These are phyloP conservation scores for Phoebastria nigripes DNA, from an alignment of 2,797 vertebrate genomes.

Conservation along the genomic window DNA sequence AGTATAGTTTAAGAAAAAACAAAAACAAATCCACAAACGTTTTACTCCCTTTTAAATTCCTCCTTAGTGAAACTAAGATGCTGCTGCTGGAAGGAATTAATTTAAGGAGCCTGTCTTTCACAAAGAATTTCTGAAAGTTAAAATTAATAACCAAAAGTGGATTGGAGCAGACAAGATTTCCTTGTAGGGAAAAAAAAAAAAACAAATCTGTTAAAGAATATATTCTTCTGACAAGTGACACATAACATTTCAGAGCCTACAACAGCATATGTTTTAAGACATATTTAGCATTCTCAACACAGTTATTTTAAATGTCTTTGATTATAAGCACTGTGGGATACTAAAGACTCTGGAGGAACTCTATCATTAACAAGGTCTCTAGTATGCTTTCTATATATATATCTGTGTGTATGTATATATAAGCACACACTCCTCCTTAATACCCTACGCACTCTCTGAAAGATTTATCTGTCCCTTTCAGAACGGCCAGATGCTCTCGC, in stretches of 20 bases:
- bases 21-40: background rate
- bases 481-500: background rate
- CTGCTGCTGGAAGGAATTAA: background rate
- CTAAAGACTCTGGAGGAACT: background rate
- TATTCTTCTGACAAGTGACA: background rate
- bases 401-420: background rate
- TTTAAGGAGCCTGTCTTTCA: background rate
- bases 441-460: background rate
- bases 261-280: background rate
- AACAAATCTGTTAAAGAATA: background rate
- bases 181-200: background rate
- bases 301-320: slow-evolving; percentile 33
- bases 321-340: slow-evolving; percentile 35
- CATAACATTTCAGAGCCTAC: background rate
- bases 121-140: background rate
- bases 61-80: background rate
- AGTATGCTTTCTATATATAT: background rate
- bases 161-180: slow-evolving; percentile 38
- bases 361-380: background rate
- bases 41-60: background rate
- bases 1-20: background rate
- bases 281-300: background rate
- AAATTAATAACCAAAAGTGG: slow-evolving; percentile 30
- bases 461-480: background rate
- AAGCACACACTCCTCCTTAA: background rate